Base-by-base conservation (phyloP, 1,140 invertebrate species). In the Pseudomyrmex gracilis region DNA sequence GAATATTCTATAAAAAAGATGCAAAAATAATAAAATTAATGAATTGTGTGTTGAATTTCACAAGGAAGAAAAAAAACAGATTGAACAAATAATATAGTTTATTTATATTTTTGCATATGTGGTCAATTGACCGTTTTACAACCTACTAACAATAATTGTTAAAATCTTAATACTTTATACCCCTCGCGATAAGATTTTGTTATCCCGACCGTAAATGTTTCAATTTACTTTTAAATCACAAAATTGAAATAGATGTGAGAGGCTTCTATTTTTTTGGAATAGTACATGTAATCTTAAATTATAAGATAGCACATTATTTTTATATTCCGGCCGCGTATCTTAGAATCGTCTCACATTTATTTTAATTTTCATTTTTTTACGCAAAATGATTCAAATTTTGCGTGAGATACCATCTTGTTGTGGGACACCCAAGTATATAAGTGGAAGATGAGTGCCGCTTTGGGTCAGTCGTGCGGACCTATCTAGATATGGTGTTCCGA, bases 381-480 rank as follows among this genome's bases (percentile, higher is more conserved):
- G 12, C 43, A 58, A 47, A 80, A 34, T 64, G 22, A 15, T 12
- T 49, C 24, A 20, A 45, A 60, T 20, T 15, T n/a, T 13, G 12
- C 34, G 0, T 67, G 57, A 74, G 45, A 63, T 55, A 47, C 66
- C 78, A 24, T 73, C 73, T 86, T 78, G 80, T 83, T 71, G 76
- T 66, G 66, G 43, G 66, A 70, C 53, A 80, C 10, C 53, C 15
- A 34, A 58, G 3, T 80, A 58, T 55, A 86, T 85, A 90, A 87
- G 86, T 92, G 87, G 86, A 93, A 92, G 87, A 92, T 93, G 88
- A 91, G 90, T 94, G 92, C 93, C 93, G 93, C 93, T 83, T 93
- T 92, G 90, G 90, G 88, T 94, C 93, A 94, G 93, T 94, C 93
- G 92, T 94, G 93, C 93, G 93, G 92, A 92, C 91, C 91, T 94